Evolutionary conservation across 2,797 vertebrate species (phyloP).

Genomic region (Kryptopterus vitreolus): DNA sequence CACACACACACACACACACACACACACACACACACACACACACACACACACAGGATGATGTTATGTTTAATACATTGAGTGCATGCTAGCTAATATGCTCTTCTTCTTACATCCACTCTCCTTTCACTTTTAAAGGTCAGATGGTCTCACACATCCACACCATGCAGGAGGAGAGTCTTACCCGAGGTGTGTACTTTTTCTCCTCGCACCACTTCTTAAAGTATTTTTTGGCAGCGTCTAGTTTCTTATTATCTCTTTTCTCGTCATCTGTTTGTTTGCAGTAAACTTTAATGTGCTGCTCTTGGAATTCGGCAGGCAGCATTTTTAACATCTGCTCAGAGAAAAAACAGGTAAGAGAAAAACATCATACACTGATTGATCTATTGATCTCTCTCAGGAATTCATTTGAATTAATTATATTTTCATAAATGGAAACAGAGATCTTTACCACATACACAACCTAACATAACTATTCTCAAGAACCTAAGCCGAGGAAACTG

Average conservation of each 20-base stretch:
- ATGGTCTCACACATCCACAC: background rate
- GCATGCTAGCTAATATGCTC: background rate
- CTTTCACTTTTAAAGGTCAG: background rate
- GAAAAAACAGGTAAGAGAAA: background rate
- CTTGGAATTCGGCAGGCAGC: slow-evolving; percentile 84
- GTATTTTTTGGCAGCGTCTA: slow-evolving; percentile 80
- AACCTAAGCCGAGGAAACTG: background rate
- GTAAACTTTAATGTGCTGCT: slow-evolving; percentile 88
- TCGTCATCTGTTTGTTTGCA: slow-evolving; percentile 78
- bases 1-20: too few species aligned
- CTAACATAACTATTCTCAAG: background rate
- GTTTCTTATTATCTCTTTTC: slow-evolving; percentile 65
- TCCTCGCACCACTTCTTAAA: slow-evolving; percentile 88
- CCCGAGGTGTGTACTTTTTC: slow-evolving; percentile 84
- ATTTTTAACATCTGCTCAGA: slow-evolving; percentile 83
- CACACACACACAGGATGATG: too few species aligned
- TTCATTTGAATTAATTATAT: too few species aligned
- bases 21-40: too few species aligned
- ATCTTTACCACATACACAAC: background rate
- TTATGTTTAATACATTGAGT: background rate
- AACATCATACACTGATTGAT: background rate
- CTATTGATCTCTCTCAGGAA: too few species aligned
- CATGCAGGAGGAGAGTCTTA: slow-evolving; percentile 52
- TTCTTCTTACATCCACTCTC: background rate
- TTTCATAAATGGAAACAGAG: too few species aligned